Conservation (phyloP, 92 coral and sea anemone genomes). For the Phenganax subtilis region DNA sequence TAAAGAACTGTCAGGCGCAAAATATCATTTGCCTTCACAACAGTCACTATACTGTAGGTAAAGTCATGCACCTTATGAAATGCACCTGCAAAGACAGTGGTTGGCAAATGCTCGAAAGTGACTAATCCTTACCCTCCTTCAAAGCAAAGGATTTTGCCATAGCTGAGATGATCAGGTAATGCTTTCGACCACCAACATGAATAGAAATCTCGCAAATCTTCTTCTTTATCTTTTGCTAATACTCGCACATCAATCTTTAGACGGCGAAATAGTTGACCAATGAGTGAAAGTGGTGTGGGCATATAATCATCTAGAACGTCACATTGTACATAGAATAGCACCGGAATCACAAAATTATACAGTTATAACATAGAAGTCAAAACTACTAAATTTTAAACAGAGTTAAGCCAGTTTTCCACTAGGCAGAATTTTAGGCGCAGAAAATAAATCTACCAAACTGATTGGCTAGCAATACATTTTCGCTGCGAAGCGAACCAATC, state of each 20-base stretch:
- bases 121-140: slow-evolving; percentile 63
- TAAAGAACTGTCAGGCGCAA: no score
- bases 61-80: no score
- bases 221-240: slow-evolving; percentile 83
- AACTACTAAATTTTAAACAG: background rate
- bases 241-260: slow-evolving; percentile 75
- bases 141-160: slow-evolving; percentile 73
- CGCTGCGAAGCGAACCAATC: no score
- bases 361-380: background rate
- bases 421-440: no score
- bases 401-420: background rate
- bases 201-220: slow-evolving; percentile 73
- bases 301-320: slow-evolving; percentile 65
- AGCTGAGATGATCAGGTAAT: slow-evolving; percentile 67
- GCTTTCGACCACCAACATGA: slow-evolving; percentile 99
- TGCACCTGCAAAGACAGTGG: no score
- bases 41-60: no score
- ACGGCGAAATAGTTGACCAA: slow-evolving; percentile 70
- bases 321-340: background rate
- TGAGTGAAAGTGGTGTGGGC: slow-evolving; percentile 77
- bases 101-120: no score
- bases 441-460: no score
- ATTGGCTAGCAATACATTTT: no score
- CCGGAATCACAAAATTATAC: background rate
- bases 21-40: no score